A percentile compares a stretch with the other conserved stretches of the same genome.
Evolutionary conservation across 2,113 vertebrate species (phyloP).

Genomic region (Microtus montanus): DNA sequence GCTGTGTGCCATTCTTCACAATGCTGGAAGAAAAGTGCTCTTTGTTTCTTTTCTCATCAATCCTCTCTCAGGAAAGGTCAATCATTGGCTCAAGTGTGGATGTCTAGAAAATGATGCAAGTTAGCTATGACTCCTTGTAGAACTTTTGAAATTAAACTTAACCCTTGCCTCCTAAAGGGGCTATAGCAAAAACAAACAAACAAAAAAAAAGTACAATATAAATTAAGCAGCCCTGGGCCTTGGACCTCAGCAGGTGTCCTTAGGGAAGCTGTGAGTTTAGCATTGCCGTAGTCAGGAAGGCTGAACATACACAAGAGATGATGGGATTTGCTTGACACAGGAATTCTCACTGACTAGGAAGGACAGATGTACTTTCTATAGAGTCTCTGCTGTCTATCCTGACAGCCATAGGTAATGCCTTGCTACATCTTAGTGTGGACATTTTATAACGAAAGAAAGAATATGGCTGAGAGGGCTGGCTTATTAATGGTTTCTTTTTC

Average conservation of each 20-base stretch:
- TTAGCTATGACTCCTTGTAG: neutral
- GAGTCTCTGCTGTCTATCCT: neutral
- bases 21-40: neutral
- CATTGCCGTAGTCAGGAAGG: constrained; percentile 15
- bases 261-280: neutral
- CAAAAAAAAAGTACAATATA: constrained; percentile 8
- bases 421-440: neutral
- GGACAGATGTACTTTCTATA: neutral
- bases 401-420: neutral
- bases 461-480: neutral
- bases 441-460: neutral
- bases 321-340: neutral
- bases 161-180: neutral
- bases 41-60: neutral
- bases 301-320: neutral
- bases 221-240: neutral
- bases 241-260: neutral
- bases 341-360: neutral
- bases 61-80: neutral
- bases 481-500: constrained; percentile 27
- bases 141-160: constrained; percentile 35
- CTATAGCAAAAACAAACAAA: neutral
- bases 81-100: neutral
- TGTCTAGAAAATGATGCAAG: neutral
- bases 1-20: neutral